Conservation (phyloP, 2,113 vertebrate species). For the Sclerurus mexicanus region DNA sequence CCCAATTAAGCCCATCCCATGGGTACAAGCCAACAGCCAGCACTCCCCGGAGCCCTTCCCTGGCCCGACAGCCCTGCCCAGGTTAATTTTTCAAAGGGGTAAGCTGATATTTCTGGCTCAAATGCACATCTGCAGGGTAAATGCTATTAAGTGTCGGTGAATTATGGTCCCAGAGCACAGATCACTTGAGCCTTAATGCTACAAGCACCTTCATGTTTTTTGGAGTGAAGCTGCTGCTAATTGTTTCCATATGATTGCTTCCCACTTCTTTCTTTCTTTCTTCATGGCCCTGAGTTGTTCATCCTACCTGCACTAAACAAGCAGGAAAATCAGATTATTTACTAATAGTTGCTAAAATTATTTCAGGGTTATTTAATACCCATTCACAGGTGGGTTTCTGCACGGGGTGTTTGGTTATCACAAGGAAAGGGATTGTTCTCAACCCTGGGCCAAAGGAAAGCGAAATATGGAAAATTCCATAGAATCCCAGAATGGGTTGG, state of each 20-base stretch:
- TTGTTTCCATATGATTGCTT: slow-evolving; percentile 74
- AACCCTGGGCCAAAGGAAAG: neutral
- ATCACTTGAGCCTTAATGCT: slow-evolving; percentile 75
- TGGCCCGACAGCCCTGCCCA: slow-evolving; percentile 65
- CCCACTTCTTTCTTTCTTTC: neutral
- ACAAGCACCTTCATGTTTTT: slow-evolving; percentile 73
- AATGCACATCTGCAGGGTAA: slow-evolving; percentile 75
- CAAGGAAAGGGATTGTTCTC: neutral
- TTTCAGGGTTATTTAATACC: neutral
- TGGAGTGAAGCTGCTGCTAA: slow-evolving; percentile 73
- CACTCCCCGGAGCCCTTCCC: slow-evolving; percentile 53
- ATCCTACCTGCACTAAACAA: neutral
- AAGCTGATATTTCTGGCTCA: slow-evolving; percentile 79
- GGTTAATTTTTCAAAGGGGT: slow-evolving; percentile 75
- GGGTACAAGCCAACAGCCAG: slow-evolving; percentile 43
- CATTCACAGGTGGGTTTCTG: fast-evolving
- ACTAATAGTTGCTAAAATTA: neutral
- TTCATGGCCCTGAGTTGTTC: neutral
- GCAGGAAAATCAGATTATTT: neutral
- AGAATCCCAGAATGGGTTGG: neutral
- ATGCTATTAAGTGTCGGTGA: slow-evolving; percentile 73
- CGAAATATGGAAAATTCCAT: neutral
- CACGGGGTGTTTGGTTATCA: neutral
- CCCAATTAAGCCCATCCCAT: neutral
- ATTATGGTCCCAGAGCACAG: slow-evolving; percentile 72